Base-by-base conservation (phyloP, 2,888 invertebrate genomes). In the Adineta ricciae region DNA sequence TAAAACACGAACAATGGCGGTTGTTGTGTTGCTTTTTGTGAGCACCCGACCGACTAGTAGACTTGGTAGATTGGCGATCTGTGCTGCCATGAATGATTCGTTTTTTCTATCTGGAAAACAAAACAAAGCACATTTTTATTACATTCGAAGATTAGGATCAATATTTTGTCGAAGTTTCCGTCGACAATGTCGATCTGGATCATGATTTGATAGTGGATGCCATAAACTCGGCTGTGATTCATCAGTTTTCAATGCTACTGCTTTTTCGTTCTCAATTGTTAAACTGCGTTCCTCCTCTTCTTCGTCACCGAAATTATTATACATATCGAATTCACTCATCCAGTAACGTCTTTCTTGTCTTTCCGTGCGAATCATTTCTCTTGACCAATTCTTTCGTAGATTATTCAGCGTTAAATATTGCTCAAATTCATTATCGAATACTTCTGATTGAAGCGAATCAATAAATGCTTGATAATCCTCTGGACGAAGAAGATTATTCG, bases 401-500 rank as follows among this genome's bases (percentile, higher is more conserved):
- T n/a, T 41, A n/a, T 41, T 4, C 19, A 78, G 41, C n/a, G 78
- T 41, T 27, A 64, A 64, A 64, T 64, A 64, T 64, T 64, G 16
- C 5, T 64, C 24, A n/a, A 85, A 64, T 38, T 85, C 85, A 84
- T 85, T 52, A 36, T 85, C 83, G 49, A 85, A 85, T 46, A 50
- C 84, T 46, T 85, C 85, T 36, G 73, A n/a, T 56, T 52, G 52
- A n/a, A 85, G 83, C 73, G 73, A 84, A 54, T 84, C 56, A 82
- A 83, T 52, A 84, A 85, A 85, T 56, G 73, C 46, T 41, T 82
- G 36, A 84, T 49, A 85, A 84, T 85, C 85, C 7, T 85, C 84
- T 14, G 38, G 21, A 24, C 27, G 24, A 41, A 85, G 83, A n/a
- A 83, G 56, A 83, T 83, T 64, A n/a, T 64, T 32, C 3, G 85